These are phyloP conservation scores for Keiferia lycopersicella DNA, from an alignment of 2,888 invertebrate species.

Conservation along the genomic window DNA sequence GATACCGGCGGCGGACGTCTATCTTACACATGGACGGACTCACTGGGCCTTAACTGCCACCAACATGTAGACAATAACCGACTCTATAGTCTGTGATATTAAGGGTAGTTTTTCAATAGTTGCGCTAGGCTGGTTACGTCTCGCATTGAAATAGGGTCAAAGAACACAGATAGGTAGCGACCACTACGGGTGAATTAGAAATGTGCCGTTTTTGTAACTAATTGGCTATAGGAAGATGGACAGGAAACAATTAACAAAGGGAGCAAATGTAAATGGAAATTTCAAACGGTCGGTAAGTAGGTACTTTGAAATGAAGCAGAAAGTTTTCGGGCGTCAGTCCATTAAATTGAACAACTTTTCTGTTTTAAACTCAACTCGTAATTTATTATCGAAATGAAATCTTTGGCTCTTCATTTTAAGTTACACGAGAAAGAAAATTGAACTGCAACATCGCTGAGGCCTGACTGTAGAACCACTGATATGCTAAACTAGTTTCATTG, in stretches of 20 bases:
- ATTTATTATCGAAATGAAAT: too few species aligned
- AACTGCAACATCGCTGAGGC: too few species aligned
- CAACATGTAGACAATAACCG: constrained; percentile 36
- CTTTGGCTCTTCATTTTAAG: too few species aligned
- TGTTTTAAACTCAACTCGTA: too few species aligned
- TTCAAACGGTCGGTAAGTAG: background rate
- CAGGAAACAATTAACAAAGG: background rate
- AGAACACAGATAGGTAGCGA: constrained; percentile 52
- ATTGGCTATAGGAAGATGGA: background rate
- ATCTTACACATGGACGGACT: constrained; percentile 26
- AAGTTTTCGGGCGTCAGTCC: too few species aligned
- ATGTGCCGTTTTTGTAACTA: constrained; percentile 42
- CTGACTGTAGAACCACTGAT: too few species aligned
- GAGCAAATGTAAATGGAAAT: background rate
- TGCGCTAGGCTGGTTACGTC: background rate
- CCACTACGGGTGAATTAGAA: constrained; percentile 55
- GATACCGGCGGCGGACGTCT: constrained; percentile 68
- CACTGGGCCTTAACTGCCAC: constrained; percentile 45
- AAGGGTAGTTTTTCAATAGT: constrained; percentile 4
- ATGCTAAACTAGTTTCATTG: too few species aligned
- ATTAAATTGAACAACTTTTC: too few species aligned
- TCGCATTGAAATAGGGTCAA: constrained; percentile 58
- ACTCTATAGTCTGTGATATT: constrained; percentile 32
- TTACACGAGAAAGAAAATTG: too few species aligned
- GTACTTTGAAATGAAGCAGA: too few species aligned